These are phyloP conservation scores for Heteronetta atricapilla DNA, from an alignment of 2,113 vertebrate species.

Conservation along the genomic window DNA sequence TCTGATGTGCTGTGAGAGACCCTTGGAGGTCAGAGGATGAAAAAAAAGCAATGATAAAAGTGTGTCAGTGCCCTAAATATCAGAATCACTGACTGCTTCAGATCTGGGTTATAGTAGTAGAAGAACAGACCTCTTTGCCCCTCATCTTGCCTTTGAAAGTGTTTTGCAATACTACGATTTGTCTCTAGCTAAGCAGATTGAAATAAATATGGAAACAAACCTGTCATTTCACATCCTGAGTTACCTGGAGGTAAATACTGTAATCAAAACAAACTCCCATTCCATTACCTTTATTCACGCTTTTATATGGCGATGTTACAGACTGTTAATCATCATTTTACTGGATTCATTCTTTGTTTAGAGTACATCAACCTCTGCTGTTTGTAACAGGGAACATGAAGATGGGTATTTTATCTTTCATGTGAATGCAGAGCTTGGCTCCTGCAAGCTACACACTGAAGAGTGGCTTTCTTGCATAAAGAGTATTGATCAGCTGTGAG, in stretches of 20 bases:
- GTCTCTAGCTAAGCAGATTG: neutral
- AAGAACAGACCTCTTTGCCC: neutral
- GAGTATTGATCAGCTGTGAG: neutral
- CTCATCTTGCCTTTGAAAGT: neutral
- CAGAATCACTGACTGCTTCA: neutral
- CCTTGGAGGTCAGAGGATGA: neutral
- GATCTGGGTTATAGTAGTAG: neutral
- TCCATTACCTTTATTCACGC: neutral
- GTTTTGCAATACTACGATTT: accelerated
- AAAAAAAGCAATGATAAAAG: neutral
- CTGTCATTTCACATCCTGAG: neutral
- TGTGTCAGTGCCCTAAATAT: neutral
- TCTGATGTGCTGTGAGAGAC: neutral
- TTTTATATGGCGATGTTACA: constrained; percentile 12
- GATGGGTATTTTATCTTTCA: neutral
- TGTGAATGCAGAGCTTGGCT: neutral
- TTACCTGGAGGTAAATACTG: neutral
- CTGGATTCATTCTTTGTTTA: neutral
- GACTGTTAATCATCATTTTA: neutral
- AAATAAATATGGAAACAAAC: neutral
- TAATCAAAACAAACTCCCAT: neutral
- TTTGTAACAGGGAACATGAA: neutral
- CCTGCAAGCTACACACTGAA: neutral
- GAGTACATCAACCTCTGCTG: neutral
- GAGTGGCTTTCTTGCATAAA: neutral